Evolutionary conservation across 1,140 invertebrate genomes (phyloP).

Genomic region (Lamellibrachia luymesi): DNA sequence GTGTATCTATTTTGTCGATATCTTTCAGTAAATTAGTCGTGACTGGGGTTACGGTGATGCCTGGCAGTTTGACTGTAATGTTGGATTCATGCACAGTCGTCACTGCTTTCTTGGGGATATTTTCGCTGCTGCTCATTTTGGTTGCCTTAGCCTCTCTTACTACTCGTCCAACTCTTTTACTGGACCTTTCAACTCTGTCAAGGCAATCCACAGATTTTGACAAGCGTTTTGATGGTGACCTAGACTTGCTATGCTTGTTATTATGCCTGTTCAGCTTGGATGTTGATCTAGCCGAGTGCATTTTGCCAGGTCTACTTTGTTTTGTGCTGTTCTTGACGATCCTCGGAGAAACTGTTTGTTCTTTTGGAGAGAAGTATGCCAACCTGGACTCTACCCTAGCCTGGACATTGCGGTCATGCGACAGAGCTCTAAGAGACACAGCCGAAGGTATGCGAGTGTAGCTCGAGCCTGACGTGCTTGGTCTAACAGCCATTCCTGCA

Average conservation of each 20-base stretch:
- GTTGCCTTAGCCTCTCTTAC: neutral
- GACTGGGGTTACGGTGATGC: neutral
- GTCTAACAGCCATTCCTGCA: neutral
- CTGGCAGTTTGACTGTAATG: neutral
- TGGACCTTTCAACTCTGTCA: neutral
- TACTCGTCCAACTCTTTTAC: neutral
- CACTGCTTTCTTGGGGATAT: neutral
- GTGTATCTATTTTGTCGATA: neutral
- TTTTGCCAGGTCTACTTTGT: neutral
- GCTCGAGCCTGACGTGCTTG: neutral
- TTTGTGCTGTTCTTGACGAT: neutral
- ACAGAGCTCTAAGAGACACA: neutral
- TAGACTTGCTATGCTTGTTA: neutral
- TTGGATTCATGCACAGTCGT: neutral
- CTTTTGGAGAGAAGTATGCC: neutral
- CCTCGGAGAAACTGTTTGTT: neutral
- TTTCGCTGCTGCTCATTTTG: neutral
- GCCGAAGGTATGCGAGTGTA: neutral
- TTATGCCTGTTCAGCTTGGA: neutral
- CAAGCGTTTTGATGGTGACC: neutral
- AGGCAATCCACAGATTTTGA: neutral
- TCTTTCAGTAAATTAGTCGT: neutral
- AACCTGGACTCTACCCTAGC: neutral
- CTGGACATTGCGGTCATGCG: neutral
- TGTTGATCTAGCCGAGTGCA: neutral